Base-by-base conservation (phyloP, 2,797 vertebrate species). In the Presbytis comata region DNA sequence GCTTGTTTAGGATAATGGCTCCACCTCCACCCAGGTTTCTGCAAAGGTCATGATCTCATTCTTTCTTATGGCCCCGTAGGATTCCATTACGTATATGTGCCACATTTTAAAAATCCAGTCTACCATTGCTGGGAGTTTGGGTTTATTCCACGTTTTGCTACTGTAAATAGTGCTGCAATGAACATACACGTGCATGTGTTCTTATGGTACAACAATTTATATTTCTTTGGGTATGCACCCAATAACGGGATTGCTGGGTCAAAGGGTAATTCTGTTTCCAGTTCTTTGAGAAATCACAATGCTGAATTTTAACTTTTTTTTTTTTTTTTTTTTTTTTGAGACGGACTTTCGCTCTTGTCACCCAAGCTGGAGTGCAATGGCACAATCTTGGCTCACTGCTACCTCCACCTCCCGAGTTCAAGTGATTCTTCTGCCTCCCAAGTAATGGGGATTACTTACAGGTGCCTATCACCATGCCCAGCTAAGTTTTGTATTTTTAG, bases 401-500 rank as follows among this genome's bases (percentile, higher is more conserved):
- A 67, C 7, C 16, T 8, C 16, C 30, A 67, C 33, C 33, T 67
- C 16, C 7, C 1, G 1, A 16, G 30, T n/a, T 67, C 30, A 67
- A 67, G 61, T 0, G 0, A 67, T n/a, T n/a, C 33, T 67, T 17
- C 61, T 8, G 61, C 61, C 61, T 67, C 33, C 33, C 3, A 3
- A n/a, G 61, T 19, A 67, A 8, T 67, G 33, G 16, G 8, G 30
- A 67, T 67, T n/a, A 67, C 16, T 67, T n/a, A 67, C 16, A 67
- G 16, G 30, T 0, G 1, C 61, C 30, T 17, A n/a, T 33, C 30
- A 9, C 17, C 28, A 19, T 33, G 16, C 8, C 61, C 7, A 67
- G 16, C 61, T 67, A n/a, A 33, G 8, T 19, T 67, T n/a, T 17
- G 4, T 67, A n/a, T n/a, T 67, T 67, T 33, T n/a, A 67, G 61